phyloP scores from a whole-genome alignment of 2,113 vertebrate species.

The Okapia johnstoni region DNA sequence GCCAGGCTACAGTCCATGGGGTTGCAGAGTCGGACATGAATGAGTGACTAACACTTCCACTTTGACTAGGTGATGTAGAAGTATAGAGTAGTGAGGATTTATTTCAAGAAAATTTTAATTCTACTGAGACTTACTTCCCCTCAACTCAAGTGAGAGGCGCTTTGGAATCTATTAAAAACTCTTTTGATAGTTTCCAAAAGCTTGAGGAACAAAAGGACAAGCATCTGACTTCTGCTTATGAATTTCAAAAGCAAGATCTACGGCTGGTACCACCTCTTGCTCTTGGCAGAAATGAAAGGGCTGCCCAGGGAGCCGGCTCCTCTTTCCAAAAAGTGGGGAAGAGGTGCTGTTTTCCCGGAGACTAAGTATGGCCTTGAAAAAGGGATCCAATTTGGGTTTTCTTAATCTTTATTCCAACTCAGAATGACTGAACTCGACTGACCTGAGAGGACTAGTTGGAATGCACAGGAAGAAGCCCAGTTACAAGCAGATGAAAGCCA shows the following conservation, averaged over 20 bases:
- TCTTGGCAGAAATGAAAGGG: neutral
- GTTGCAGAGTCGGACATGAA: neutral
- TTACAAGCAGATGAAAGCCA: neutral
- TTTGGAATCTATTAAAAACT: neutral
- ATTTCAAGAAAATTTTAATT: conserved; percentile 20
- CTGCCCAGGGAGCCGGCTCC: neutral
- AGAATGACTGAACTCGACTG: neutral
- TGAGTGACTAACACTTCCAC: neutral
- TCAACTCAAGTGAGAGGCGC: neutral
- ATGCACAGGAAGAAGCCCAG: neutral
- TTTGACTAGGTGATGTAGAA: neutral
- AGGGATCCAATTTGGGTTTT: neutral
- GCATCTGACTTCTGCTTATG: neutral
- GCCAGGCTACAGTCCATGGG: neutral
- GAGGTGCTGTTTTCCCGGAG: neutral
- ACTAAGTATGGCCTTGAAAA: neutral
- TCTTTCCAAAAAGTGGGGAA: neutral
- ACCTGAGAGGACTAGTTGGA: neutral
- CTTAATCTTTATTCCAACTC: neutral
- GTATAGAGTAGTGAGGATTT: neutral
- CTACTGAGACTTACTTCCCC: neutral
- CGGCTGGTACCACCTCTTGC: neutral
- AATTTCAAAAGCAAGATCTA: neutral
- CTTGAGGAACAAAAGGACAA: neutral
- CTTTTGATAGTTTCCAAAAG: neutral